Conservation (phyloP, 1,140 invertebrate genomes). For the Bombus confusus region DNA sequence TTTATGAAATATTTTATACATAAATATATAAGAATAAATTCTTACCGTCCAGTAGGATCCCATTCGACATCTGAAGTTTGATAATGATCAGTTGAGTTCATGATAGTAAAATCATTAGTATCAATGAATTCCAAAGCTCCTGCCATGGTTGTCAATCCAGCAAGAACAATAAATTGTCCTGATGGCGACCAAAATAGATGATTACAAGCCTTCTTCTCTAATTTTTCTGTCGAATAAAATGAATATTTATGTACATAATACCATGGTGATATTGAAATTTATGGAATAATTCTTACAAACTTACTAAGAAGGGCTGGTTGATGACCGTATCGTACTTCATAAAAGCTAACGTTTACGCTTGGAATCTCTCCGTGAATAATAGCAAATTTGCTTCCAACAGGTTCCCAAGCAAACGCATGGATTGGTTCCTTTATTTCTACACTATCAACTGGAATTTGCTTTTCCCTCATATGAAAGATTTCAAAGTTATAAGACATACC, state of each 20-base stretch:
- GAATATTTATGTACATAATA: conserved; percentile 33
- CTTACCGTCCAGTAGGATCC: conserved; percentile 97
- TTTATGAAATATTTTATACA: not conserved
- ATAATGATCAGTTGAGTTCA: conserved; percentile 97
- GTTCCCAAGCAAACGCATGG: conserved; percentile 99
- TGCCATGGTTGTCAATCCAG: conserved; percentile 91
- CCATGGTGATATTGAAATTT: not conserved
- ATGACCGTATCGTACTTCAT: conserved; percentile 94
- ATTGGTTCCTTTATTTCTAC: conserved; percentile 97
- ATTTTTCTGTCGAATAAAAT: conserved; percentile 85
- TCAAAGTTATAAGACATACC: conserved; percentile 99
- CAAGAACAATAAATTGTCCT: conserved; percentile 97
- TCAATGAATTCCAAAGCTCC: conserved; percentile 97
- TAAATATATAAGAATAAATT: not conserved
- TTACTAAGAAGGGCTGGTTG: conserved; percentile 92
- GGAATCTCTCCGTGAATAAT: conserved; percentile 97
- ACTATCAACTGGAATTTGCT: conserved; percentile 98
- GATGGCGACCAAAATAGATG: conserved; percentile 98
- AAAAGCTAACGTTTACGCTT: conserved; percentile 96
- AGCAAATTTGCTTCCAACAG: conserved; percentile 96
- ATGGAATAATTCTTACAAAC: conserved; percentile 63
- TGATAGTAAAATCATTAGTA: conserved; percentile 96
- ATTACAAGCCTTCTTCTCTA: conserved; percentile 96
- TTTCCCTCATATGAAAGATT: conserved; percentile 99
- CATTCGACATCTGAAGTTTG: conserved; percentile 98